These are phyloP conservation scores for Ophraella communa DNA, from an alignment of 2,888 invertebrate species.

Conservation along the genomic window DNA sequence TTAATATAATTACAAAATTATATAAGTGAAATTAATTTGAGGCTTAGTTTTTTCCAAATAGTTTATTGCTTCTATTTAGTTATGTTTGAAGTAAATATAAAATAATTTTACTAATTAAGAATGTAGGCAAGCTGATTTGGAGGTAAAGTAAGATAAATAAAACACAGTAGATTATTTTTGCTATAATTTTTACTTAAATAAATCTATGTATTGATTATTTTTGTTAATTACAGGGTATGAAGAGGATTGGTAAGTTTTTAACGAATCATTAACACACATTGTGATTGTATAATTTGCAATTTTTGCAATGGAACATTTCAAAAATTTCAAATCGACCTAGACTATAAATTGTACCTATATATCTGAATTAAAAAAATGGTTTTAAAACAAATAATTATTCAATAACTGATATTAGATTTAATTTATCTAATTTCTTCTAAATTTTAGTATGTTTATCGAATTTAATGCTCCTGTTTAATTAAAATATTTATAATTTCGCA, in stretches of 20 bases:
- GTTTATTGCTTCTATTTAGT: too few relatives aligned
- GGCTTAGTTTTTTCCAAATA: neutral
- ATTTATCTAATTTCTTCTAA: neutral
- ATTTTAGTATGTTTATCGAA: neutral
- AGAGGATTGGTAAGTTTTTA: constrained; percentile 58
- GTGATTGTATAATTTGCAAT: constrained; percentile 29
- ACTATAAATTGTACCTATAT: neutral
- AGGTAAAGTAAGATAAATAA: constrained; percentile 34
- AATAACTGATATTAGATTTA: neutral
- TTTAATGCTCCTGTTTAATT: neutral
- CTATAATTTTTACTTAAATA: constrained; percentile 23
- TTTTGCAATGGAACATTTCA: neutral
- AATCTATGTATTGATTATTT: constrained; percentile 46
- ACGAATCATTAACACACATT: constrained; percentile 26
- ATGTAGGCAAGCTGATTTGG: neutral
- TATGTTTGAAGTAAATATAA: too few relatives aligned
- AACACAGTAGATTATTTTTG: constrained; percentile 19
- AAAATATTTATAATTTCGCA: neutral
- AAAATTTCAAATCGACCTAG: neutral
- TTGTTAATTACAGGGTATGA: constrained; percentile 56
- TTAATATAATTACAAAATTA: too few relatives aligned
- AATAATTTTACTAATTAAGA: neutral
- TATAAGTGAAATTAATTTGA: too few relatives aligned
- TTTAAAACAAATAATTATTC: neutral
- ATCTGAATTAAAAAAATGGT: neutral